phyloP scores from a whole-genome alignment of 1,140 invertebrate species.

The Drosophila truncata region DNA sequence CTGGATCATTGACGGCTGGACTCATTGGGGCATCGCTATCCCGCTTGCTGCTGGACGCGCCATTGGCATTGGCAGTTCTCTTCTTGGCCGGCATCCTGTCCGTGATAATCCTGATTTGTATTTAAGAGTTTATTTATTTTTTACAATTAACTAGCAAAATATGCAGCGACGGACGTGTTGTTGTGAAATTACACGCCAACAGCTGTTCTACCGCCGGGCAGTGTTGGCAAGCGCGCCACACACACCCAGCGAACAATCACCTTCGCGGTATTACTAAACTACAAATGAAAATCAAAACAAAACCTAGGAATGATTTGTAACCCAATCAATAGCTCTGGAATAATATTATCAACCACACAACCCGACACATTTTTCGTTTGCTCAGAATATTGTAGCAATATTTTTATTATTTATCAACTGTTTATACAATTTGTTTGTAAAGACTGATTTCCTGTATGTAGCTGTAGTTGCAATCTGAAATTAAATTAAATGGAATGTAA shows the following conservation, averaged over 20 bases:
- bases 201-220: conserved; percentile 47
- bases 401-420: conserved; percentile 56
- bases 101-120: conserved; percentile 79
- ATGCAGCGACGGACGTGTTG: conserved; percentile 40
- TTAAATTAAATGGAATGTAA: conserved; percentile 58
- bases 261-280: conserved; percentile 65
- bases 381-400: conserved; percentile 63
- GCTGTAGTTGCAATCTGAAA: conserved; percentile 50
- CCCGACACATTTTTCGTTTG: conserved; percentile 52
- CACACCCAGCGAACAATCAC: conserved; percentile 28
- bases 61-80: conserved; percentile 57
- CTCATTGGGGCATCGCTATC: conserved; percentile 36
- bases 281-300: conserved; percentile 10
- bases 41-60: conserved; percentile 48
- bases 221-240: conserved; percentile 52
- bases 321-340: conserved; percentile 41
- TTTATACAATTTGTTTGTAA: conserved; percentile 79
- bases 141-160: conserved; percentile 1
- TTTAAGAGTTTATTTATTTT: conserved; percentile 50
- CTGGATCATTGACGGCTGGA: conserved; percentile 61
- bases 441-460: conserved; percentile 79
- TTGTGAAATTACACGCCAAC: conserved; percentile 75
- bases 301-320: conserved; percentile 23
- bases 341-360: conserved; percentile 31
- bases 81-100: conserved; percentile 77